Percentiles rank a stretch among this genome's conserved stretches.
Evolutionary conservation across 2,113 vertebrate species (phyloP).

Genomic region (Tringa solitaria): DNA sequence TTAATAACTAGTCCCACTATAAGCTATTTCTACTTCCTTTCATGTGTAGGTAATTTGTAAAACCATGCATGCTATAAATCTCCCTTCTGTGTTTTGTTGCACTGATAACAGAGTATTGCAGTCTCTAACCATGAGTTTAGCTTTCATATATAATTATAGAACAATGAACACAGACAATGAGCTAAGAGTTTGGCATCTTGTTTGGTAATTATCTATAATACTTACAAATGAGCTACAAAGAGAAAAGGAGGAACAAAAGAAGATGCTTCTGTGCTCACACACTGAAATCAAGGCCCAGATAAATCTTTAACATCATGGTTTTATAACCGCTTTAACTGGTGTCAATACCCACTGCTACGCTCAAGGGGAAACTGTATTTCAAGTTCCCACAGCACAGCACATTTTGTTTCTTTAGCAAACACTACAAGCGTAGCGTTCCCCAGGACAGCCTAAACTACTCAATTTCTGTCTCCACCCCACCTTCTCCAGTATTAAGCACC

Average conservation of each 20-base stretch:
- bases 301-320: background rate
- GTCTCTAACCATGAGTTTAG: constrained; percentile 22
- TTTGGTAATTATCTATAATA: constrained; percentile 20
- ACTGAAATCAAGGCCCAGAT: background rate
- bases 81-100: constrained; percentile 15
- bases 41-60: constrained; percentile 1
- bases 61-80: background rate
- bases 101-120: constrained; percentile 3
- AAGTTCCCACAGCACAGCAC: background rate
- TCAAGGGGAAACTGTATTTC: background rate
- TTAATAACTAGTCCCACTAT: background rate
- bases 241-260: background rate
- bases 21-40: background rate
- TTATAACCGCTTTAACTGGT: background rate
- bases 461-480: background rate
- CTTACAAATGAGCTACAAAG: background rate
- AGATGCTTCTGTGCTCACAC: background rate
- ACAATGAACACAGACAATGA: constrained; percentile 1
- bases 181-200: constrained; percentile 39
- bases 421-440: background rate
- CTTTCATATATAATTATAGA: constrained; percentile 43
- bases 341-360: background rate
- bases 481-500: background rate
- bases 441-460: background rate
- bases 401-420: background rate